phyloP scores from a whole-genome alignment of 2,113 vertebrate genomes.

The Pterocles orientalis region DNA sequence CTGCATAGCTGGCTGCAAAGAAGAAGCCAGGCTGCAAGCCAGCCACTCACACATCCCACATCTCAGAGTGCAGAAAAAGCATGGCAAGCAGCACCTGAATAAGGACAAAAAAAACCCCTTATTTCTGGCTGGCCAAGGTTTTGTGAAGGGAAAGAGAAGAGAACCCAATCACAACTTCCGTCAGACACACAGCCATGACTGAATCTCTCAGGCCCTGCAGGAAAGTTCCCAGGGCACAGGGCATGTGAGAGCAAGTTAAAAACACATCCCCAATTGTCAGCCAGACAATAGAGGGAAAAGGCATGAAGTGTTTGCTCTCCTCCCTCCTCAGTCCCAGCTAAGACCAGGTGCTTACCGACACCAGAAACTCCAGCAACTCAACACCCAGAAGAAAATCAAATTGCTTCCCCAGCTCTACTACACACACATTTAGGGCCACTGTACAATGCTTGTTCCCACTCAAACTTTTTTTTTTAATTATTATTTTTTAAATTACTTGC shows the following conservation, averaged over 20 bases:
- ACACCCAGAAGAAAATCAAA: background rate
- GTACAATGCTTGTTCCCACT: background rate
- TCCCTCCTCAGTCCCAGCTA: background rate
- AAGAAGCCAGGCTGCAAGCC: background rate
- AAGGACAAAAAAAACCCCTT: fast-evolving
- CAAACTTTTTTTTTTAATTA: background rate
- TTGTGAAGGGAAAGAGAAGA: background rate
- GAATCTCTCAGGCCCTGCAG: background rate
- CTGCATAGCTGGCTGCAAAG: background rate
- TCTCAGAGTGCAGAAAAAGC: background rate
- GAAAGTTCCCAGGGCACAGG: background rate
- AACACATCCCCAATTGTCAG: background rate
- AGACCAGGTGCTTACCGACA: background rate
- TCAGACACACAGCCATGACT: fast-evolving
- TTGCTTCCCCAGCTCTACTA: background rate
- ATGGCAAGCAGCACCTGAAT: background rate
- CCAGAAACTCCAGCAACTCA: background rate
- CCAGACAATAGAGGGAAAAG: constrained; percentile 1
- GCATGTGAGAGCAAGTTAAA: background rate
- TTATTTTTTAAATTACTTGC: background rate
- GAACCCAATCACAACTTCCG: fast-evolving
- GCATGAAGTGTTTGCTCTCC: background rate
- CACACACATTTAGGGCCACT: background rate
- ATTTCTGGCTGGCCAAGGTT: background rate
- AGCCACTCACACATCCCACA: background rate